These are phyloP conservation scores for Leptinotarsa haldemani DNA, from an alignment of 2,888 invertebrate genomes.

Conservation along the genomic window DNA sequence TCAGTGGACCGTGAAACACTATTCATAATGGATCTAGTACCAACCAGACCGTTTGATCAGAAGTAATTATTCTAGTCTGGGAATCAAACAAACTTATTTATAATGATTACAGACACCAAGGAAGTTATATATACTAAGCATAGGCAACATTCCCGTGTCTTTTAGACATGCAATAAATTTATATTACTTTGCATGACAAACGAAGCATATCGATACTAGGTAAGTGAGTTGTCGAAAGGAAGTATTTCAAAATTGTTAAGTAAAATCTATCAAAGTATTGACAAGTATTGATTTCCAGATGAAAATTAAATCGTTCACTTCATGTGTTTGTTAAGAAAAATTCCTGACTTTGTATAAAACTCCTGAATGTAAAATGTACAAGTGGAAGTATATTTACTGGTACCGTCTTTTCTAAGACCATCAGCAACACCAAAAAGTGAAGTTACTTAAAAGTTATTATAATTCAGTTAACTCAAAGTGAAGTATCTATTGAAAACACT, in stretches of 20 bases:
- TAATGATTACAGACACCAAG: slow-evolving; percentile 20
- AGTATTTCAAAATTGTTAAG: not conserved
- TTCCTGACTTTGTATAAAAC: too few relatives aligned
- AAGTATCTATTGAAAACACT: too few relatives aligned
- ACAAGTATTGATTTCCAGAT: not conserved
- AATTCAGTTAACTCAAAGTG: too few relatives aligned
- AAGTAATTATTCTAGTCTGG: slow-evolving; percentile 21
- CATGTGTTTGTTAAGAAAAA: too few relatives aligned
- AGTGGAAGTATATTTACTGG: too few relatives aligned
- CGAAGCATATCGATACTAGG: not conserved
- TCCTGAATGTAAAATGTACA: too few relatives aligned
- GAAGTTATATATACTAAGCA: slow-evolving; percentile 10
- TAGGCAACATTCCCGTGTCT: not conserved
- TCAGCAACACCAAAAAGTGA: too few relatives aligned
- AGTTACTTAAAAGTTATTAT: too few relatives aligned
- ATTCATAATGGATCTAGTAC: slow-evolving; percentile 18
- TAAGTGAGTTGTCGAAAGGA: not conserved
- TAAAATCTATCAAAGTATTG: too few relatives aligned
- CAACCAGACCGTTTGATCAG: slow-evolving; percentile 25
- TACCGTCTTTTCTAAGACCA: too few relatives aligned
- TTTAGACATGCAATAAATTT: not conserved
- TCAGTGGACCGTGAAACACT: slow-evolving; percentile 15
- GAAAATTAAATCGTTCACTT: not conserved
- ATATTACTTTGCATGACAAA: not conserved
- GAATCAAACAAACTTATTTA: slow-evolving; percentile 20